A percentile compares a stretch with the other conserved stretches of the same genome.
phyloP scores from a whole-genome alignment of 2,888 invertebrate genomes.

The Euzetes globulus region DNA sequence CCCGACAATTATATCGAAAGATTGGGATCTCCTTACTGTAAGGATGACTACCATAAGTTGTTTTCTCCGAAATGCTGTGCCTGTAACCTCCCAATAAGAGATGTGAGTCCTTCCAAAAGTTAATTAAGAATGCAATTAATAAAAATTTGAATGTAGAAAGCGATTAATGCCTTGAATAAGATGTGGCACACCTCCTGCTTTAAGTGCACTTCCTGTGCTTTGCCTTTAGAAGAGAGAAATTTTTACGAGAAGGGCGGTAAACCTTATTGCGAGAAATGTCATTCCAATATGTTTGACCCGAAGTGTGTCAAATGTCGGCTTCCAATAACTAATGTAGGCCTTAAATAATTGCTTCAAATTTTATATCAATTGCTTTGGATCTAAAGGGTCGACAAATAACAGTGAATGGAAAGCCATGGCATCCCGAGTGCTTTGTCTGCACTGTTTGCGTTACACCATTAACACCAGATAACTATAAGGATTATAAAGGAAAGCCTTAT shows the following conservation, averaged over 20 bases:
- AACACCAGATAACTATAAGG: conserved; percentile 97
- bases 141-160: conserved; percentile 7
- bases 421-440: conserved; percentile 98
- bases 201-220: conserved; percentile 92
- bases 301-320: conserved; percentile 98
- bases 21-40: conserved; percentile 94
- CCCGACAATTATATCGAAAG: conserved; percentile 98
- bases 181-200: conserved; percentile 99
- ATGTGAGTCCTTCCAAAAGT: conserved; percentile 18
- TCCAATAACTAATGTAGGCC: conserved; percentile 67
- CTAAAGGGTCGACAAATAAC: conserved; percentile 32
- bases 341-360: not conserved
- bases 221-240: conserved; percentile 92
- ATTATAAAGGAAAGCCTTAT: conserved; percentile 90
- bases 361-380: not conserved
- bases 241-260: conserved; percentile 96
- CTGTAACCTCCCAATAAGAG: conserved; percentile 96
- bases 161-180: conserved; percentile 68
- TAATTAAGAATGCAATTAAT: not conserved
- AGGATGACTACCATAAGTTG: conserved; percentile 89
- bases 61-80: conserved; percentile 98
- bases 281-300: conserved; percentile 96
- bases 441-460: conserved; percentile 93
- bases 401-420: conserved; percentile 95
- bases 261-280: conserved; percentile 94